phyloP scores from a whole-genome alignment of 2,797 vertebrate genomes.

The Capromys pilorides region DNA sequence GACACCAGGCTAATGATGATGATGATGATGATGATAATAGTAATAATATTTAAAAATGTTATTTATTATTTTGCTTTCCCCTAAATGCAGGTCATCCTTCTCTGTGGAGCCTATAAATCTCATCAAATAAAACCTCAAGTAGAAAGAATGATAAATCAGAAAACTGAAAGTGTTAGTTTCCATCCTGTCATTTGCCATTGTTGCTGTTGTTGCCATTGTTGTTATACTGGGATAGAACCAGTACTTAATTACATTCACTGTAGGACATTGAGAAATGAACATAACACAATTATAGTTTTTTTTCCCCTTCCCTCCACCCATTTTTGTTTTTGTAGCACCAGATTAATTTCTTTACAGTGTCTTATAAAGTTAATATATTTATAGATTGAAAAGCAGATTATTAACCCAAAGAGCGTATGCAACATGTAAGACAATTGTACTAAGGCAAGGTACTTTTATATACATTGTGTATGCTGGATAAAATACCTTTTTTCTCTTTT shows the following conservation, averaged over 20 bases:
- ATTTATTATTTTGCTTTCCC: conserved; percentile 38
- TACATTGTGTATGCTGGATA: not conserved
- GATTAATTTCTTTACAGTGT: not conserved
- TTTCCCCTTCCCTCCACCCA: not conserved
- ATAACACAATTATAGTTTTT: not conserved
- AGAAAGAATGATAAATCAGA: conserved; percentile 27
- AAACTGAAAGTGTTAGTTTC: not conserved
- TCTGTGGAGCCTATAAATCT: conserved; percentile 14
- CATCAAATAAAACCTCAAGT: conserved; percentile 23
- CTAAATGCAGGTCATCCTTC: not conserved
- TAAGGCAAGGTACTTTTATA: not conserved
- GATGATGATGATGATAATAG: not conserved
- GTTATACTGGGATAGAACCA: not conserved
- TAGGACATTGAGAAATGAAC: not conserved
- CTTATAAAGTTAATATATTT: not conserved
- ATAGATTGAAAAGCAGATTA: not conserved
- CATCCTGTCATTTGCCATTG: not conserved
- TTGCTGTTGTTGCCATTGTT: not conserved
- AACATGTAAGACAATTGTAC: not conserved
- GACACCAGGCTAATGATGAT: not conserved
- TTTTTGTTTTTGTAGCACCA: not conserved
- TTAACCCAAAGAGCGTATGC: not conserved
- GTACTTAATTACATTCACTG: not conserved
- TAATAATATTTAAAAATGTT: not conserved
- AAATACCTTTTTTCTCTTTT: not conserved